These are phyloP conservation scores for Archips xylosteana DNA, from an alignment of 2,888 invertebrate species.

Conservation along the genomic window DNA sequence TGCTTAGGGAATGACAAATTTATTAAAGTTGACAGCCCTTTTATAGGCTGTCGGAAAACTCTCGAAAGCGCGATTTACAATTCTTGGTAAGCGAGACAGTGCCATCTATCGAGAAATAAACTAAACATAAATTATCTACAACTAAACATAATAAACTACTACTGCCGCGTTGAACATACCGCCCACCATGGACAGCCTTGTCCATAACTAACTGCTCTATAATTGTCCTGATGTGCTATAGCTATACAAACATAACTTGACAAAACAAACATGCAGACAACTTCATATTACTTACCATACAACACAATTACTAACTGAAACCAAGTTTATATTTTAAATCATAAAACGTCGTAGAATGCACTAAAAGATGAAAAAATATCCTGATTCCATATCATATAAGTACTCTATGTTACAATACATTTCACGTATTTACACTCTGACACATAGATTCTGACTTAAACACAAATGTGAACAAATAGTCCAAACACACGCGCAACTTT, in stretches of 20 bases:
- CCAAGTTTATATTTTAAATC: background rate
- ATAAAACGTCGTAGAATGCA: background rate
- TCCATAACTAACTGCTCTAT: background rate
- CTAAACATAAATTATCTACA: too few species aligned
- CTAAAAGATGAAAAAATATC: background rate
- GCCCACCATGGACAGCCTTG: slow-evolving; percentile 1
- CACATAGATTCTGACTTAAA: background rate
- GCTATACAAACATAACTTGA: background rate
- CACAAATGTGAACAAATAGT: background rate
- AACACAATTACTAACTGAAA: background rate
- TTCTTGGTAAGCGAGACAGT: too few species aligned
- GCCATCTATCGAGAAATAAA: too few species aligned
- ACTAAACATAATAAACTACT: background rate
- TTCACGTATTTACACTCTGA: background rate
- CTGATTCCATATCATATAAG: background rate
- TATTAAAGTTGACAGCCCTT: too few species aligned
- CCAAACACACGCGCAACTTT: background rate
- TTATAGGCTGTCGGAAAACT: too few species aligned
- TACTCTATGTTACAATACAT: background rate
- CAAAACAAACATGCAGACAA: background rate
- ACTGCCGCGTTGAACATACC: background rate
- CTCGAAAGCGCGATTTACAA: too few species aligned
- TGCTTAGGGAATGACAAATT: too few species aligned
- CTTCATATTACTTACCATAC: background rate
- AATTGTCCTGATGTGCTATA: background rate